These are phyloP conservation scores for Gastrophysa polygoni DNA, from an alignment of 2,888 invertebrate genomes.

Conservation along the genomic window DNA sequence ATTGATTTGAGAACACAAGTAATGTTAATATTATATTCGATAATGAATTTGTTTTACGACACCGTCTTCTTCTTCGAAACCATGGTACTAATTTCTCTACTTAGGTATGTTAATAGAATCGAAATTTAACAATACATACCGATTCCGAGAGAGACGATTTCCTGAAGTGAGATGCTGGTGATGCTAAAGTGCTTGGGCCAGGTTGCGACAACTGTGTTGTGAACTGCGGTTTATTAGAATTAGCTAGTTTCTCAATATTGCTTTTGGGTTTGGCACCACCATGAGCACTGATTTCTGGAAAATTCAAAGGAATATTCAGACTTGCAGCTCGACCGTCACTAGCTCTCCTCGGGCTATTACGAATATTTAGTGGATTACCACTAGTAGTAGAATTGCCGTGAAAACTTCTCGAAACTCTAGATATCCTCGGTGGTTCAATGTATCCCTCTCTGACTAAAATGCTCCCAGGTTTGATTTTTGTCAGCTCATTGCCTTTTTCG, in stretches of 20 bases:
- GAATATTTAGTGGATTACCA: slow-evolving; percentile 43
- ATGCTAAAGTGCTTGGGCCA: slow-evolving; percentile 33
- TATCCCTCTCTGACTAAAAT: slow-evolving; percentile 61
- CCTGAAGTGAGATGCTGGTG: slow-evolving; percentile 29
- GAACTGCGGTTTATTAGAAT: slow-evolving; percentile 43
- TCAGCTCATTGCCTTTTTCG: slow-evolving; percentile 41
- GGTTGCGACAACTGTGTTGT: slow-evolving; percentile 51
- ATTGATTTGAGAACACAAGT: too few relatives aligned
- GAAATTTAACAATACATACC: slow-evolving; percentile 26
- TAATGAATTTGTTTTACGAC: too few relatives aligned
- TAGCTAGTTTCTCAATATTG: slow-evolving; percentile 16
- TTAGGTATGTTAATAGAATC: not conserved
- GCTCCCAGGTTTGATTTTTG: slow-evolving; percentile 52
- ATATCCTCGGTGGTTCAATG: slow-evolving; percentile 61
- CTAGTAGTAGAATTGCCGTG: slow-evolving; percentile 54
- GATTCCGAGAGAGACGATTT: slow-evolving; percentile 45
- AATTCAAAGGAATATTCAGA: slow-evolving; percentile 20
- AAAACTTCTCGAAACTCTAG: slow-evolving; percentile 59
- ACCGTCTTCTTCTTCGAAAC: too few relatives aligned
- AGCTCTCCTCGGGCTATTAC: slow-evolving; percentile 47
- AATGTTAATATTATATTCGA: too few relatives aligned
- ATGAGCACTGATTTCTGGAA: slow-evolving; percentile 5
- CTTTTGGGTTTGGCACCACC: slow-evolving; percentile 17
- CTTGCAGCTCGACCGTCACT: slow-evolving; percentile 45
- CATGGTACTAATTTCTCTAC: too few relatives aligned